Evolutionary conservation across 23 tunicate genomes (phyloP), one percentile per base, ranked within the genome.

Genomic region (Oikopleura vanhoeffeni): DNA sequence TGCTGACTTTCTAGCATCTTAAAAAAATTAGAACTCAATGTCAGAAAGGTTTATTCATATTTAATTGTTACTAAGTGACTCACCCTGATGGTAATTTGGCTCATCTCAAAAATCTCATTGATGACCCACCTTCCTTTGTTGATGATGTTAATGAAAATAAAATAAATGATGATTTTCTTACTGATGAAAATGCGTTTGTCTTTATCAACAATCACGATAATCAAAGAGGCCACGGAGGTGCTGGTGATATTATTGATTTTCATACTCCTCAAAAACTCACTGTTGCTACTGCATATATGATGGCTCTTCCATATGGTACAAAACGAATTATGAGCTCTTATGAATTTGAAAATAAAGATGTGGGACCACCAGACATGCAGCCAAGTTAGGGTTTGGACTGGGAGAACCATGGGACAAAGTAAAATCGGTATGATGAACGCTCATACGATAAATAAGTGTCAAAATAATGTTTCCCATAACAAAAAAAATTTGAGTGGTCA

Each of bases 311-410:
- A 24, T 49, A 49, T 24, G 64, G 64, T 8, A 49, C 64, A 27
- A 39, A 84, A 13, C 83, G 87, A 79, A 83, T 85, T 77, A 85
- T 85, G 87, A 83, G 86, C 4, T 76, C 85, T 40, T 85, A 85
- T 39, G 30, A 8, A 1, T 88, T 67, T 35, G 87, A 89, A 84
- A 67, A 92, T 60, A 1, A 87, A 36, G 97, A 92, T 60, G 41
- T 89, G 86, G 97, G 97, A 1, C 97, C 97, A 0, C 97, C 97
- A 0, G 86, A 60, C 35, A 30, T 39, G 28, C 97, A n/a, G n/a
- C n/a, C n/a, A n/a, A n/a, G n/a, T n/a, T n/a, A n/a, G n/a, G n/a
- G n/a, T n/a, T n/a, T n/a, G n/a, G n/a, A n/a, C n/a, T n/a, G n/a
- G n/a, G n/a, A n/a, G n/a, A n/a, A n/a, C n/a, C n/a, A n/a, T n/a